Base-by-base conservation (phyloP, 2,888 invertebrate genomes). In the Hydrotaea cyrtoneurina region DNA sequence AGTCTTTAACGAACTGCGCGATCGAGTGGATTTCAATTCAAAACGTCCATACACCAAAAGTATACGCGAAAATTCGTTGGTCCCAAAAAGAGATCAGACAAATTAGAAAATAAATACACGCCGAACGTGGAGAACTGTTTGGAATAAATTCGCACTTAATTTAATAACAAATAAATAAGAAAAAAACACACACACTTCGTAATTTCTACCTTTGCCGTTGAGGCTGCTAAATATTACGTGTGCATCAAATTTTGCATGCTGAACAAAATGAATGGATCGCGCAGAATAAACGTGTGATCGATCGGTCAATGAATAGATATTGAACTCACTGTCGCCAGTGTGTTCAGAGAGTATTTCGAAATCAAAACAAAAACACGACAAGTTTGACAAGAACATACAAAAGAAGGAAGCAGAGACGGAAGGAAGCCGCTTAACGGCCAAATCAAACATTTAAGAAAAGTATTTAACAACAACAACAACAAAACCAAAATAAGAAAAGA, bases 1-100 rank as follows among this genome's bases (percentile, higher is more conserved):
- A 85, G 85, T 85, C 85, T 80, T 77, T 77, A 82, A 71, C 69
- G 62, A 85, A 80, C 76, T 57, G 55, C 55, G 74, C 74, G 23
- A 82, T 74, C 82, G 82, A 77, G 55, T 55, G 66, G 79, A 74
- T 78, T 57, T 57, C 55, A 43, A 62, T 59, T 46, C 57, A 62
- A 74, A 74, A 46, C 46, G 57, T 21, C 43, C 43, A 74, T 57
- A 43, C 21, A 23, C 57, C 21, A 55, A 53, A 75, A 80, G 69
- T 74, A 66, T 26, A 73, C 39, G 59, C 73, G 62, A 75, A 62
- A 75, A 26, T 62, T 62, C 62, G 62, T 62, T 46, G 5, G 39
- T 21, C 11, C 17, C 53, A 77, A 36, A 23, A 46, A 21, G 23
- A 46, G 39, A 66, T 43, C 21, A 43, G 43, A 66, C 19, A 66